A percentile compares a stretch with the other conserved stretches of the same genome.
Evolutionary conservation across 2,113 vertebrate genomes (phyloP).

Genomic region (Podarcis muralis): DNA sequence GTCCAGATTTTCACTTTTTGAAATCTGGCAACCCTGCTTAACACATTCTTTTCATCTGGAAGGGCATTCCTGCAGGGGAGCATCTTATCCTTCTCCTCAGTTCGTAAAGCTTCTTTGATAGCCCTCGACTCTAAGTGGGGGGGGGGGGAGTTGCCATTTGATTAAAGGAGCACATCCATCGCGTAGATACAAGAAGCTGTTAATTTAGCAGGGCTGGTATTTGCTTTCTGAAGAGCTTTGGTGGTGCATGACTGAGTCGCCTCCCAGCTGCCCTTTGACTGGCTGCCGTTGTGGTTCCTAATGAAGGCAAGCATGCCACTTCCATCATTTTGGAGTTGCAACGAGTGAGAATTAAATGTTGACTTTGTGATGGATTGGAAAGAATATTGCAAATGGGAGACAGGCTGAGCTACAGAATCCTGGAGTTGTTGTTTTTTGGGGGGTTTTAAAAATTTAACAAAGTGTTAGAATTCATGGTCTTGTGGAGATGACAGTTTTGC

Average conservation of each 20-base stretch:
- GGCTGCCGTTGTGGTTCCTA: conserved; percentile 39
- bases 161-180: accelerated
- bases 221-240: background rate
- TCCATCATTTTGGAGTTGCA: conserved; percentile 25
- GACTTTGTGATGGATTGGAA: conserved; percentile 55
- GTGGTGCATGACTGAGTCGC: background rate
- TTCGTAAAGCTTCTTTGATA: too few relatives aligned
- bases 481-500: background rate
- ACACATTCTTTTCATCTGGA: too few relatives aligned
- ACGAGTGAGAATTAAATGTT: conserved; percentile 58
- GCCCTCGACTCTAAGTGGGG: background rate
- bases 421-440: too few relatives aligned
- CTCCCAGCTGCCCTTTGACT: conserved; percentile 25
- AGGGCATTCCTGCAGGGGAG: too few relatives aligned
- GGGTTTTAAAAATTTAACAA: background rate
- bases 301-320: conserved; percentile 40
- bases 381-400: conserved; percentile 27
- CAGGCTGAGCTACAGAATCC: background rate
- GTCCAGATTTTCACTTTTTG: too few relatives aligned
- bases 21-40: too few relatives aligned
- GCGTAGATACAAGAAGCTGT: background rate
- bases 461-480: background rate
- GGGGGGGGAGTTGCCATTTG: background rate
- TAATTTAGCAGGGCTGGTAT: background rate
- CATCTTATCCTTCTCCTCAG: too few relatives aligned